Conservation (phyloP, 1,140 invertebrate species). For the Lucilia cuprina region DNA sequence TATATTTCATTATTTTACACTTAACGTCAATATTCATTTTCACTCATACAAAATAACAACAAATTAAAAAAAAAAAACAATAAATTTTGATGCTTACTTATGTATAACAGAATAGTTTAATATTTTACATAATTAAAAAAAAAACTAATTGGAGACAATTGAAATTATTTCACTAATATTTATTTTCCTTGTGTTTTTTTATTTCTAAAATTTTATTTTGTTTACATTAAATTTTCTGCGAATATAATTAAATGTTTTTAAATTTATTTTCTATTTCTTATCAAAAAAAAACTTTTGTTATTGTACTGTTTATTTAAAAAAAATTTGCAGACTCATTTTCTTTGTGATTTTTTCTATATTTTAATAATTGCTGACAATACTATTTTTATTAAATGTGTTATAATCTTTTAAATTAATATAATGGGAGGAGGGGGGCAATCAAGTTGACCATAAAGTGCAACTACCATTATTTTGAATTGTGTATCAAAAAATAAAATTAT, state of each 20-base stretch:
- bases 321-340: neutral
- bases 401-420: neutral
- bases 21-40: too few species aligned
- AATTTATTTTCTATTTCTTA: neutral
- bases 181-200: neutral
- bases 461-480: conserved; percentile 6
- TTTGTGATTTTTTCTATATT: neutral
- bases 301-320: neutral
- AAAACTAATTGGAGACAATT: too few species aligned
- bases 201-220: neutral
- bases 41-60: too few species aligned
- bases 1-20: too few species aligned
- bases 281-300: neutral
- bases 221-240: neutral
- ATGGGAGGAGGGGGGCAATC: neutral
- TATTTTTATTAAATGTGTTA: neutral
- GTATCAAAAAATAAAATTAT: neutral
- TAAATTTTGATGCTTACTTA: too few species aligned
- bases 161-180: too few species aligned
- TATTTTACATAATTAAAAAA: too few species aligned
- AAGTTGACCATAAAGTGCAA: conserved; percentile 1
- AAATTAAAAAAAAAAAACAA: too few species aligned
- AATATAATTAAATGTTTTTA: neutral
- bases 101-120: too few species aligned
- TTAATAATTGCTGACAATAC: neutral